Evolutionary conservation across 2,113 vertebrate genomes (phyloP).

Genomic region (Platysternon megacephalum): DNA sequence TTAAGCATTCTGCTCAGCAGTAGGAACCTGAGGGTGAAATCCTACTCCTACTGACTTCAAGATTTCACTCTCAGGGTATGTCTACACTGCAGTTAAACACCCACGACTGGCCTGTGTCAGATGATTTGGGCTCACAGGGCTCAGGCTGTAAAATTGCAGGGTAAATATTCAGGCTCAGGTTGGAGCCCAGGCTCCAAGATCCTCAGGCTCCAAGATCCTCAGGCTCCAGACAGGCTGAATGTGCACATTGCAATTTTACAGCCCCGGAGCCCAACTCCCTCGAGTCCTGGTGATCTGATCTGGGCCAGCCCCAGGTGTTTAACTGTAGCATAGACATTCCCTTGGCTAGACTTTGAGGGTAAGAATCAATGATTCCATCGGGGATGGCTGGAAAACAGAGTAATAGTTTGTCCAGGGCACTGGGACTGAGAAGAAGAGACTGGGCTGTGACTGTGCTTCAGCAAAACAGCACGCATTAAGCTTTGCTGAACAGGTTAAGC

Average conservation of each 20-base stretch:
- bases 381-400: neutral
- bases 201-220: no score
- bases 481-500: neutral
- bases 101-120: no score
- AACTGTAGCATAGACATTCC: no score
- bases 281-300: no score
- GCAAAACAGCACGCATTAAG: neutral
- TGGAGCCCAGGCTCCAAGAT: no score
- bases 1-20: neutral
- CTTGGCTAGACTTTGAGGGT: neutral
- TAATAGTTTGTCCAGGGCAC: neutral
- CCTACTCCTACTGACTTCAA: neutral
- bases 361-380: neutral
- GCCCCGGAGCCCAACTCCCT: no score
- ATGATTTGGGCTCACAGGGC: neutral
- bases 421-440: rapidly evolving
- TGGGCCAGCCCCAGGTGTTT: no score
- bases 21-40: neutral
- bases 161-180: no score
- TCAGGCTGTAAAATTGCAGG: no score
- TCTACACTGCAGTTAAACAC: neutral
- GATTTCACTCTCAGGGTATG: no score
- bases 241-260: no score
- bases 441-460: rapidly evolving
- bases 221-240: no score